Conservation (phyloP, 2,113 vertebrate genomes). For the Eptesicus fuscus region DNA sequence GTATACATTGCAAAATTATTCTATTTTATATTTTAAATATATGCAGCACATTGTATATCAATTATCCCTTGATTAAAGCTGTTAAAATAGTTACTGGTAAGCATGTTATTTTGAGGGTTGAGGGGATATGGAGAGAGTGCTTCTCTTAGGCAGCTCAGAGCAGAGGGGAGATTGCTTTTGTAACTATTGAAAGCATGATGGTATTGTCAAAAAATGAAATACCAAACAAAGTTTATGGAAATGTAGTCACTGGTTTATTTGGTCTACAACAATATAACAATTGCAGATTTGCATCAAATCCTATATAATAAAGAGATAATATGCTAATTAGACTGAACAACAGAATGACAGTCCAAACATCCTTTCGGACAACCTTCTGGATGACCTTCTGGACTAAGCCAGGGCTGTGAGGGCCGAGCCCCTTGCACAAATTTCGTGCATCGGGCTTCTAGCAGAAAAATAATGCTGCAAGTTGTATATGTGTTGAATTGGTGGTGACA, state of each 20-base stretch:
- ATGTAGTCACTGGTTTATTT: not conserved
- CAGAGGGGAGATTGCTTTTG: not conserved
- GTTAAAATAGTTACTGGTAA: not conserved
- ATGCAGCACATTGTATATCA: not conserved
- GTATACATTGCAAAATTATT: not conserved
- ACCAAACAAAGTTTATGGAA: not conserved
- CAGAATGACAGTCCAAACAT: too few relatives aligned
- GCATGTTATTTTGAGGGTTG: not conserved
- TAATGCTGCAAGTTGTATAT: not conserved
- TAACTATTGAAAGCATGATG: not conserved
- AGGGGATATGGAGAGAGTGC: not conserved
- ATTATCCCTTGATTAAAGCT: not conserved
- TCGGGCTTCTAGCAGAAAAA: not conserved
- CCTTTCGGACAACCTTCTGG: too few relatives aligned
- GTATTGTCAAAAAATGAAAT: not conserved
- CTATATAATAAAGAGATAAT: too few relatives aligned
- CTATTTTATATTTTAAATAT: not conserved
- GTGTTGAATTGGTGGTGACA: not conserved
- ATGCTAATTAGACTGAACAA: too few relatives aligned
- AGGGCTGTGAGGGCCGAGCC: too few relatives aligned
- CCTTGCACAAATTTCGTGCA: too few relatives aligned
- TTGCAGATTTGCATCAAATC: not conserved
- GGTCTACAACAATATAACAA: not conserved
- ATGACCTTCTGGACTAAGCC: too few relatives aligned
- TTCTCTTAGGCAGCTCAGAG: not conserved